Percentiles rank a stretch among this genome's conserved stretches.
These are phyloP conservation scores for Oncorhynchus kisutch DNA, from an alignment of 2,113 vertebrate species.

Conservation along the genomic window DNA sequence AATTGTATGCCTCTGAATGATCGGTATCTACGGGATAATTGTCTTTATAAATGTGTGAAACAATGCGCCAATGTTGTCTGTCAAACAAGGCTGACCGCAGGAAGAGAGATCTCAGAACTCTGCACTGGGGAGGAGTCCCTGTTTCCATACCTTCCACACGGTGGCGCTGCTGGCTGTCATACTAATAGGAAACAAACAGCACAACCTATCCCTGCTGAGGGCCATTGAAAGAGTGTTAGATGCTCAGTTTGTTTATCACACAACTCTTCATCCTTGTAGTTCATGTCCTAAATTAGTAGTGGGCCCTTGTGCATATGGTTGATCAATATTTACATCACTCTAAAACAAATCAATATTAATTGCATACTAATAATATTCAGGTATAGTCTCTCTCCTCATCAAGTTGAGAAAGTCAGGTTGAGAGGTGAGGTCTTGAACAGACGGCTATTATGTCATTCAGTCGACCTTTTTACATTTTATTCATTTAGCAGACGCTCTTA, in stretches of 20 bases:
- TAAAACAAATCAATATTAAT: too few species aligned
- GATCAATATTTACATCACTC: too few species aligned
- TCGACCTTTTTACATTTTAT: too few species aligned
- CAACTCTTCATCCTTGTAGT: neutral
- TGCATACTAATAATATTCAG: too few species aligned
- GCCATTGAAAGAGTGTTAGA: neutral
- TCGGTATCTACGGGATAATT: constrained; percentile 30
- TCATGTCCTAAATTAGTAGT: neutral
- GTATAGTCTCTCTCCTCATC: too few species aligned
- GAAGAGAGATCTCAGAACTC: constrained; percentile 63
- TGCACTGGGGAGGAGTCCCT: constrained; percentile 78
- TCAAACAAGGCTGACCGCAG: constrained; percentile 72
- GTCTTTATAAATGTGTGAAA: constrained; percentile 51
- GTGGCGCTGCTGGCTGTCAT: constrained; percentile 40
- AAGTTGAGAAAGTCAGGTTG: too few species aligned
- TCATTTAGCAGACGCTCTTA: too few species aligned
- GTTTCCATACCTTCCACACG: constrained; percentile 41
- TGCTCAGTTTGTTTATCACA: neutral
- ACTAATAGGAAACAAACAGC: constrained; percentile 16
- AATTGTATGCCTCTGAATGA: constrained; percentile 25
- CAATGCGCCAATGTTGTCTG: constrained; percentile 72
- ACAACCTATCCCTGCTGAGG: neutral
- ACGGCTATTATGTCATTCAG: too few species aligned
- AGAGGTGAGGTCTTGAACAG: too few species aligned
- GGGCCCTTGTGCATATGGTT: too few species aligned